Conservation (phyloP, 2,113 vertebrate species). For the Dromaius novaehollandiae region DNA sequence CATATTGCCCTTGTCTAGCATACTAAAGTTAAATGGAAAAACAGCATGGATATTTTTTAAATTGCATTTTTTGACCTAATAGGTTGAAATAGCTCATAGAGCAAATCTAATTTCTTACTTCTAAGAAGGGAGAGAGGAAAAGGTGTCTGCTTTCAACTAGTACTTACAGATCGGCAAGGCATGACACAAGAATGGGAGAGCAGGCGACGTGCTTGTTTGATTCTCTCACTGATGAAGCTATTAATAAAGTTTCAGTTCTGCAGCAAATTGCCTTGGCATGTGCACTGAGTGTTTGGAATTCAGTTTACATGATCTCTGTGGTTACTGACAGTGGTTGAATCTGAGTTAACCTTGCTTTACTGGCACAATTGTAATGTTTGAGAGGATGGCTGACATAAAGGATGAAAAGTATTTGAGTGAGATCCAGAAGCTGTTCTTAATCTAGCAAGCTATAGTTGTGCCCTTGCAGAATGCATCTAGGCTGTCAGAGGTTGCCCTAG, state of each 20-base stretch:
- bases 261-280: neutral
- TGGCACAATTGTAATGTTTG: neutral
- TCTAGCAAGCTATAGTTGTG: neutral
- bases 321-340: neutral
- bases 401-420: neutral
- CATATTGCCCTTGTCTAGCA: neutral
- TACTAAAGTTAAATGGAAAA: neutral
- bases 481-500: neutral
- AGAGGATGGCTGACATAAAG: neutral
- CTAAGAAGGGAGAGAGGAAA: neutral
- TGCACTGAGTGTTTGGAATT: neutral
- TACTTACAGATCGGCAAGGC: neutral
- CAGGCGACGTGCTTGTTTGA: neutral
- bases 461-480: neutral
- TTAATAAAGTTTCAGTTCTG: neutral
- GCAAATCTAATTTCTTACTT: neutral
- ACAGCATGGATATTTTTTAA: neutral
- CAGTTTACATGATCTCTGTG: neutral
- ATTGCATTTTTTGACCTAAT: neutral
- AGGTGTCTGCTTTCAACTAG: rapidly evolving
- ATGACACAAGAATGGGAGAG: neutral
- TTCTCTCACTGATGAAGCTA: neutral
- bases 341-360: neutral
- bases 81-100: neutral
- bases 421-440: neutral